Conservation (phyloP, 2,113 vertebrate genomes). For the Empidonax alnorum region DNA sequence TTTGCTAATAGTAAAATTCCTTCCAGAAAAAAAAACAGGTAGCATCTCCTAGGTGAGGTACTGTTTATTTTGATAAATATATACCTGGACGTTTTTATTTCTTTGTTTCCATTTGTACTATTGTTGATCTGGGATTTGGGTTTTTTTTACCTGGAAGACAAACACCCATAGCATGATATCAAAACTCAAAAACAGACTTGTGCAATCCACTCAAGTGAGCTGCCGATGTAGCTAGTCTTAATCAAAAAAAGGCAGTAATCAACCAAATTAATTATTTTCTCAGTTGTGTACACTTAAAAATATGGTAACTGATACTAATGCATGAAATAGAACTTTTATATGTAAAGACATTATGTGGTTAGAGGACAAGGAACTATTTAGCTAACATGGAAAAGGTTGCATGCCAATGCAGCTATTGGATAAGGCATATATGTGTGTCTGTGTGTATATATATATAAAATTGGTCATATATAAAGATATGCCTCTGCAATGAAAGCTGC, state of each 20-base stretch:
- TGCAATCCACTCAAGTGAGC: neutral
- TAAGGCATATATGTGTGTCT: neutral
- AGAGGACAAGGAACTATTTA: neutral
- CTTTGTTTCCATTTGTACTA: neutral
- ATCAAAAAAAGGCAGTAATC: neutral
- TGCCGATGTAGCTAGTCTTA: neutral
- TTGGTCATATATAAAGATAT: neutral
- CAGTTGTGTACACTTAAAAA: neutral
- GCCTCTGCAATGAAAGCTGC: neutral
- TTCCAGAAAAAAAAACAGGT: neutral
- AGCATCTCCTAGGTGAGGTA: neutral
- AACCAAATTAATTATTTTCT: neutral
- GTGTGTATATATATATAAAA: neutral
- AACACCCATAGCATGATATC: neutral
- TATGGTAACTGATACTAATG: neutral
- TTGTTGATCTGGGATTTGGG: neutral
- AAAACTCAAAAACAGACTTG: neutral
- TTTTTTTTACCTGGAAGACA: neutral
- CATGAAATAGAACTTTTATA: neutral
- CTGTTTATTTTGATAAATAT: neutral
- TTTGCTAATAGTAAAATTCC: neutral
- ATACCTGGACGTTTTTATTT: neutral
- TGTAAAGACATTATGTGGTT: neutral
- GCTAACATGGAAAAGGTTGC: neutral
- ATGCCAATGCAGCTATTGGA: neutral